Base-by-base conservation (phyloP, 2,888 invertebrate species). In the Diploptera punctata region DNA sequence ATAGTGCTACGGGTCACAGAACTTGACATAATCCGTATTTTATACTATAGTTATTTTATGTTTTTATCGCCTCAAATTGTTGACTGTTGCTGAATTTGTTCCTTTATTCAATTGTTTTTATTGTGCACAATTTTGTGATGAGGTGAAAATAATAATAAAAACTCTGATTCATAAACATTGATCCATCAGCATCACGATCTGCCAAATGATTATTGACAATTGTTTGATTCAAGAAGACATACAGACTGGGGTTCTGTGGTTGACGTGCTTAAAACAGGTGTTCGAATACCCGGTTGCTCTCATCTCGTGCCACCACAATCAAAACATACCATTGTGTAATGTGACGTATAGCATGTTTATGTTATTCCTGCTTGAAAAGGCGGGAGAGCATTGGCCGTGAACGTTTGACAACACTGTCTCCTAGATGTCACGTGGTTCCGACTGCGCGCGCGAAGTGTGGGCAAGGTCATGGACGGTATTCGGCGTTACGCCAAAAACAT, bases 331-430 rank as follows among this genome's bases (percentile, higher is more conserved):
- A 65, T 47, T 65, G 65, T 65, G 57, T n/a, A 47, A 65, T 65
- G 47, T 65, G 65, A 65, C 65, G 65, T 65, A 26, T 24, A 62
- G 62, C 16, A 21, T 65, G 65, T 65, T 60, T 26, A 57, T 69
- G 57, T 69, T 69, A 69, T 69, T 69, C 43, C 52, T 68, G 57
- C 54, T n/a, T 57, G 43, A 33, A 52, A 31, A 54, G 65, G 54
- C 43, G 57, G 68, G 73, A 67, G 73, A 70, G 62, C 73, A 73
- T 73, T 73, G 73, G 73, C 73, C 70, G 71, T 62, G 24, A 68
- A 62, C 60, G 73, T 71, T 71, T 73, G 73, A 73, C 73, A 73
- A 73, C 70, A 73, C 57, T 73, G 38, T 67, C 70, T 70, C 70
- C 49, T 70, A n/a, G 43, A 70, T 69, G 60, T 72, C 74, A 74